Evolutionary conservation across 2,113 vertebrate genomes (phyloP).

Genomic region (Tetrao urogallus): DNA sequence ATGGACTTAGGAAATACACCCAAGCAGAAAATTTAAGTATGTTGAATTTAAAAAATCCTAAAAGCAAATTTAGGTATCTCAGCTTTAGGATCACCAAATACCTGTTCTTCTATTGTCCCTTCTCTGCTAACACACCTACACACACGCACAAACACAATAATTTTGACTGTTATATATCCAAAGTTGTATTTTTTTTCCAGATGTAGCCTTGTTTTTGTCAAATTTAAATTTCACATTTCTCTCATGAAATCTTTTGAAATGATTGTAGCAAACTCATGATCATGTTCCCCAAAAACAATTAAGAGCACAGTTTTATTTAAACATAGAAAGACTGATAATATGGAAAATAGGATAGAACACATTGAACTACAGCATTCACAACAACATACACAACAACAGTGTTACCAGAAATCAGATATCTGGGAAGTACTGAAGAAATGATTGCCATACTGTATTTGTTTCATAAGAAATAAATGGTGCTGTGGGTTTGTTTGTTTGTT

Average conservation of each 20-base stretch:
- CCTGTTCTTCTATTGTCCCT: rapidly evolving
- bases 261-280: neutral
- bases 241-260: neutral
- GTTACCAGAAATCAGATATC: neutral
- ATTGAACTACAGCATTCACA: neutral
- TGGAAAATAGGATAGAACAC: neutral
- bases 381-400: too few species aligned
- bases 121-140: neutral
- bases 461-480: neutral
- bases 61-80: neutral
- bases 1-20: neutral
- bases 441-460: neutral
- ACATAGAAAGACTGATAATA: neutral
- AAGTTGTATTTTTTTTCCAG: neutral
- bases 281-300: neutral
- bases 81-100: neutral
- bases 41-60: neutral
- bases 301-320: neutral
- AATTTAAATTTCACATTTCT: neutral
- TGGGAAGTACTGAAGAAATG: neutral
- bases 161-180: neutral
- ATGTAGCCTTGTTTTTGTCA: neutral
- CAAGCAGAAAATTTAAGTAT: neutral
- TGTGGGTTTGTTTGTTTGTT: neutral
- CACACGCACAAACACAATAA: too few species aligned